A percentile compares a stretch with the other conserved stretches of the same genome.
Conservation (phyloP, 2,888 invertebrate species). For the Slavum lentiscoides region DNA sequence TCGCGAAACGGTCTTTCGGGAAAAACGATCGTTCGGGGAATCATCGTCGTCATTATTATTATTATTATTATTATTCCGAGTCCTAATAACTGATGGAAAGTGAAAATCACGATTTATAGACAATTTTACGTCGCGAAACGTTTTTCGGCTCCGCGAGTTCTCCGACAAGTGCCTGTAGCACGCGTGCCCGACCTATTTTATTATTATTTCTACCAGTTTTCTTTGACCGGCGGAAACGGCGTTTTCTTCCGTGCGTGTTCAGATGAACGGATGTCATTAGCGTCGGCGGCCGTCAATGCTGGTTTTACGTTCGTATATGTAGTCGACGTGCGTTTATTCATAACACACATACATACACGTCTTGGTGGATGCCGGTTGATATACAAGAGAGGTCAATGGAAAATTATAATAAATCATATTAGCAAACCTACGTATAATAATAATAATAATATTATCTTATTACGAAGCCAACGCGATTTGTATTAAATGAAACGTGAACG, state of each 20-base stretch:
- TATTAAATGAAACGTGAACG: not conserved
- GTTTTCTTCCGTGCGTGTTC: not conserved
- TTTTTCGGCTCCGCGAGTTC: not conserved
- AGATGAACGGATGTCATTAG: not conserved
- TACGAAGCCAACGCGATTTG: not conserved
- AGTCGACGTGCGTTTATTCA: not conserved
- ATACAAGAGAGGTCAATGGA: not conserved
- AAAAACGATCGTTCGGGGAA: no score
- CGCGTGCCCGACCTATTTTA: not conserved
- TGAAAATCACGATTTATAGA: not conserved
- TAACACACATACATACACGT: not conserved
- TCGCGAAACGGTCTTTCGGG: no score
- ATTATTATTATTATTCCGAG: not conserved
- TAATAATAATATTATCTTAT: no score
- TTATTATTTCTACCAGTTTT: not conserved
- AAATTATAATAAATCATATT: not conserved
- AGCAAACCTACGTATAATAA: not conserved
- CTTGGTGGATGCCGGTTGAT: not conserved
- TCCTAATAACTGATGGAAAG: not conserved
- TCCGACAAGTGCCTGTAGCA: not conserved
- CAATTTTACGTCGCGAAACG: not conserved
- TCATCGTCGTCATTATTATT: not conserved
- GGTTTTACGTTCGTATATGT: not conserved
- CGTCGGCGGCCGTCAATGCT: not conserved
- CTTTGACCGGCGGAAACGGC: not conserved